Percentiles rank a stretch among this genome's conserved stretches.
phyloP scores from a whole-genome alignment of 2,888 invertebrate genomes.

The Amiota mariae region DNA sequence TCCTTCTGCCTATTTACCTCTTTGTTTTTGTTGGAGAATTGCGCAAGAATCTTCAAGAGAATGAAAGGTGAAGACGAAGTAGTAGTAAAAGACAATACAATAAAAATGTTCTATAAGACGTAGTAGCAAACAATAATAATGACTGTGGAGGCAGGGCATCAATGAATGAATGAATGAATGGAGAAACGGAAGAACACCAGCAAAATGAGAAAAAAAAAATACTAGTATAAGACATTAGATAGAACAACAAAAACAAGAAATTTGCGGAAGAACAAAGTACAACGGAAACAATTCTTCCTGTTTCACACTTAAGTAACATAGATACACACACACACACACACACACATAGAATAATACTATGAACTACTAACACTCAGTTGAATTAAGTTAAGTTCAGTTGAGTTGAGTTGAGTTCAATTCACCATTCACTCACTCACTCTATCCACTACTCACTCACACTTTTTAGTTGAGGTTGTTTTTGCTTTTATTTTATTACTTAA shows the following conservation, averaged over 20 bases:
- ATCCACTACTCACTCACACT: background rate
- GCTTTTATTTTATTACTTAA: constrained; percentile 56
- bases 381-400: constrained; percentile 34
- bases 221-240: constrained; percentile 45
- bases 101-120: constrained; percentile 54
- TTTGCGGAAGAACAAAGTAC: constrained; percentile 40
- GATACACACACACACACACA: constrained; percentile 8
- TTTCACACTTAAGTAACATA: constrained; percentile 18
- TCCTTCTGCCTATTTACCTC: background rate
- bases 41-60: constrained; percentile 34
- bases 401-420: background rate
- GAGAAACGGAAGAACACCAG: constrained; percentile 32
- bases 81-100: constrained; percentile 62
- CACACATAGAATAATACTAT: constrained; percentile 26
- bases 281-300: constrained; percentile 60
- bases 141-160: constrained; percentile 39
- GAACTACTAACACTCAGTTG: constrained; percentile 31
- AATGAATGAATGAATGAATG: constrained; percentile 52
- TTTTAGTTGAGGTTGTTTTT: background rate
- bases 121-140: constrained; percentile 49
- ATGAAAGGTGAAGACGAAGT: constrained; percentile 60
- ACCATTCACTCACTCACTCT: constrained; percentile 3
- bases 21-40: background rate
- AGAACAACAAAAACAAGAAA: constrained; percentile 40
- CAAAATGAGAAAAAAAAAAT: constrained; percentile 51